Evolutionary conservation across 2,888 invertebrate genomes (phyloP), one percentile per base, ranked within the genome.

Genomic region (Ypsolopha scabrella): DNA sequence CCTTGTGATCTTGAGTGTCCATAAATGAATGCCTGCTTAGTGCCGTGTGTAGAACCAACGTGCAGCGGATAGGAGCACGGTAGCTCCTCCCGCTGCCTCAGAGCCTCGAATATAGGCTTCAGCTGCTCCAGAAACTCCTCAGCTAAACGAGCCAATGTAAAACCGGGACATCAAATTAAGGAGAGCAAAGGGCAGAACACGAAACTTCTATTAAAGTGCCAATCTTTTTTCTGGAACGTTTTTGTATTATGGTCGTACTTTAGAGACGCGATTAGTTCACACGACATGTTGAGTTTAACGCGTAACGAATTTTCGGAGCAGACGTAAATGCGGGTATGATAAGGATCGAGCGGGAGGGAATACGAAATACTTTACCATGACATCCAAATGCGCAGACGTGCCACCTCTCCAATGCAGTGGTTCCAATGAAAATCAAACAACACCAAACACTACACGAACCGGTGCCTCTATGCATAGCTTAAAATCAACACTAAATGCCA

Each of bases 101-200:
- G 91, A 87, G 93, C 93, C 89, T 96, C 95, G 91, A 96, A 96
- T 88, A 96, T 95, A 76, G 96, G 96, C 93, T 93, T 95, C 92
- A 96, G 90, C 90, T 96, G 95, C 89, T 92, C 94, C 92, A 96
- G 91, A 90, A 96, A 94, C 90, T 95, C 95, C 89, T 95, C 94
- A 88, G 95, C 96, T 96, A 89, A 74, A 85, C 75, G 80, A 65
- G 79, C 69, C 70, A 83, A 83, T 82, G 75, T 70, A 81, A 81
- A 85, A 80, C 72, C 80, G 76, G 76, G 77, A 73, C 69, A 69
- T 76, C 74, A 52, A 64, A 78, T 77, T 85, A 80, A 69, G 75
- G 72, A 69, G 61, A 65, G 65, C 69, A 68, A 64, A 9, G 64
- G 63, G 37, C 37, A 48, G 7, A 65, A 62, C 58, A 68, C 59